A percentile compares a stretch with the other conserved stretches of the same genome.
phyloP scores from a whole-genome alignment of 2,113 vertebrate genomes.

The Gulo gulo region DNA sequence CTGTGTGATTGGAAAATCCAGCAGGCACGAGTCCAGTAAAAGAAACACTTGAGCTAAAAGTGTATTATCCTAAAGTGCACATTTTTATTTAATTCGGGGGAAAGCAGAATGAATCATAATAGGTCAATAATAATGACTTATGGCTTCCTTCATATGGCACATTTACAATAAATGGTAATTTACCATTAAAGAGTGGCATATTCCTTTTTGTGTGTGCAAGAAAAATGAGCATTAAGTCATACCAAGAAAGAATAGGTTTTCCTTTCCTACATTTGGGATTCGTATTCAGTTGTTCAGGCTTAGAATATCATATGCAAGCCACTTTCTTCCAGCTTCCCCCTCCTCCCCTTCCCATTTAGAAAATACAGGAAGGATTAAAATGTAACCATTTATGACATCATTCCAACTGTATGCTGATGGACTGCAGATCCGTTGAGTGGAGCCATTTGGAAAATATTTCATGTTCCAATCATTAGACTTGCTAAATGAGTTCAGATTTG shows the following conservation, averaged over 20 bases:
- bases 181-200: constrained; percentile 83
- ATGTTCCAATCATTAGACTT: constrained; percentile 81
- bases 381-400: constrained; percentile 83
- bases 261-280: constrained; percentile 77
- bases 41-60: constrained; percentile 80
- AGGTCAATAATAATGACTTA: constrained; percentile 87
- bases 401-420: constrained; percentile 78
- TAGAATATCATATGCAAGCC: constrained; percentile 70
- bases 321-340: not conserved
- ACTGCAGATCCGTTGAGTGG: constrained; percentile 76
- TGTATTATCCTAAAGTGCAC: constrained; percentile 81
- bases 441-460: constrained; percentile 80
- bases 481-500: constrained; percentile 76
- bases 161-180: constrained; percentile 87
- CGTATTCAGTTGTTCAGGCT: constrained; percentile 77
- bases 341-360: constrained; percentile 64
- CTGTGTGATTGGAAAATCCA: constrained; percentile 29
- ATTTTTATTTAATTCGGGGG: constrained; percentile 86
- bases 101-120: constrained; percentile 84
- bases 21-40: constrained; percentile 69
- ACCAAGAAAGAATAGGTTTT: constrained; percentile 76
- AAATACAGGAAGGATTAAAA: constrained; percentile 83
- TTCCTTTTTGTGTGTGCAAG: constrained; percentile 76
- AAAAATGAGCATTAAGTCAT: constrained; percentile 84
- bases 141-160: constrained; percentile 85